Evolutionary conservation across 1,140 invertebrate genomes (phyloP).

Genomic region (Lordiphosa stackelbergi): DNA sequence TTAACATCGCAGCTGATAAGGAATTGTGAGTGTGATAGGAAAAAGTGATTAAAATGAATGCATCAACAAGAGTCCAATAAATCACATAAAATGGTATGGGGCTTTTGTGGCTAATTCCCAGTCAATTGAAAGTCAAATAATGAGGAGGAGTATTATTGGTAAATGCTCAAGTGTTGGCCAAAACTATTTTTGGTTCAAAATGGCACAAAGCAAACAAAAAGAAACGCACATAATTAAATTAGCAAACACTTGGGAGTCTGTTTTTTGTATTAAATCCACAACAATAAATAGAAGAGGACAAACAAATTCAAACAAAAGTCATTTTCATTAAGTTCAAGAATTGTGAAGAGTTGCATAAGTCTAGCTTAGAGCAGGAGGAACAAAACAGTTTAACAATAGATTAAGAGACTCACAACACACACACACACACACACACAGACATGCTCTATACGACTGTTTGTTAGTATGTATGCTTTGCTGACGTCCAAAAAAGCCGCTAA

Average conservation of each 20-base stretch:
- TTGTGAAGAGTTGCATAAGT: conserved; percentile 37
- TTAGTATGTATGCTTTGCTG: conserved; percentile 28
- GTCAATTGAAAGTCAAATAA: conserved; percentile 22
- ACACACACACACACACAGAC: conserved; percentile 2
- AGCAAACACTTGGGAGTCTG: conserved; percentile 7
- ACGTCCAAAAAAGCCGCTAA: conserved; percentile 64
- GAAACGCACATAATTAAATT: conserved; percentile 9
- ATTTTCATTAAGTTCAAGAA: conserved; percentile 26
- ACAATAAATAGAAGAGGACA: conserved; percentile 3
- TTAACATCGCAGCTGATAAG: conserved; percentile 23
- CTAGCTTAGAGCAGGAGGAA: conserved; percentile 22
- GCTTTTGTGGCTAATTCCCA: conserved; percentile 14
- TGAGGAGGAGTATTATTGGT: not conserved
- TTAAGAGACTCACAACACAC: conserved; percentile 10
- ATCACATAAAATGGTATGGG: conserved; percentile 14
- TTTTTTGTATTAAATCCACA: not conserved
- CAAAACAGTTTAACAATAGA: conserved; percentile 27
- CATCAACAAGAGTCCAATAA: conserved; percentile 8
- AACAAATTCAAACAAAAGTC: conserved; percentile 13
- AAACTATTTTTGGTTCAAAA: conserved; percentile 2
- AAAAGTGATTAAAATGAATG: conserved; percentile 21
- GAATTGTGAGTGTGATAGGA: not conserved
- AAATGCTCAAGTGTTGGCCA: conserved; percentile 3
- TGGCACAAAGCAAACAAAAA: conserved; percentile 8
- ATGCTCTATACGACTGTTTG: not conserved